Conservation (phyloP, 2,888 invertebrate genomes). For the Heliconius ismenius region DNA sequence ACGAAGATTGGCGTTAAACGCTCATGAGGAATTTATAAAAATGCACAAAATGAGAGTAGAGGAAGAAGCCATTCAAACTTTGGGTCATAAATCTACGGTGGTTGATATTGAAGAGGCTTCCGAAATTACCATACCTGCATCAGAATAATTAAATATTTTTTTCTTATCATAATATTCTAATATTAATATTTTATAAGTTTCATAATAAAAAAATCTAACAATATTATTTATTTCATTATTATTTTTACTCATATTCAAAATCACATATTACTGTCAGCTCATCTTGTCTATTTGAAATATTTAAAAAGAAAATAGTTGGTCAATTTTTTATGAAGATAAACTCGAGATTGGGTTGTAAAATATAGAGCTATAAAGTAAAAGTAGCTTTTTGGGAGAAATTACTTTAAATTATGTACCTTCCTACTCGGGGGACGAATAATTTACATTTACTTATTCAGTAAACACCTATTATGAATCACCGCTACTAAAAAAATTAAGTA, state of each 20-base stretch:
- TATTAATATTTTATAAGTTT: not conserved
- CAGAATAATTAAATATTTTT: not conserved
- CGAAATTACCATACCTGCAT: conserved; percentile 1
- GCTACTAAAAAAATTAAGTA: too few relatives aligned
- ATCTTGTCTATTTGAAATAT: too few relatives aligned
- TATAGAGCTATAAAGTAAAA: not conserved
- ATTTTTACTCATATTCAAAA: not conserved
- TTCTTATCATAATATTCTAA: not conserved
- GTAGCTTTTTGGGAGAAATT: not conserved
- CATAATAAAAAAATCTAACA: not conserved
- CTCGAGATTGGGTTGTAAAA: conserved; percentile 26
- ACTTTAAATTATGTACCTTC: too few relatives aligned
- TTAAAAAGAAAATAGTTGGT: too few relatives aligned
- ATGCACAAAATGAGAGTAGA: conserved; percentile 63
- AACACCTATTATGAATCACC: too few relatives aligned
- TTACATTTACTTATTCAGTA: too few relatives aligned
- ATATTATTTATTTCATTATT: not conserved
- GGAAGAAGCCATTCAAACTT: conserved; percentile 47
- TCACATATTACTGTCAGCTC: not conserved
- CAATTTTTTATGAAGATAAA: conserved; percentile 10
- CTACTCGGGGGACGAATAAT: too few relatives aligned
- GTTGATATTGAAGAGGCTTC: conserved; percentile 21
- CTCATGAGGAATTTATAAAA: conserved; percentile 61
- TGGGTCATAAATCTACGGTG: conserved; percentile 16
- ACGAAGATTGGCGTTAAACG: conserved; percentile 73